Base-by-base conservation (phyloP, 2,888 invertebrate genomes). In the Ferrisia virgata region DNA sequence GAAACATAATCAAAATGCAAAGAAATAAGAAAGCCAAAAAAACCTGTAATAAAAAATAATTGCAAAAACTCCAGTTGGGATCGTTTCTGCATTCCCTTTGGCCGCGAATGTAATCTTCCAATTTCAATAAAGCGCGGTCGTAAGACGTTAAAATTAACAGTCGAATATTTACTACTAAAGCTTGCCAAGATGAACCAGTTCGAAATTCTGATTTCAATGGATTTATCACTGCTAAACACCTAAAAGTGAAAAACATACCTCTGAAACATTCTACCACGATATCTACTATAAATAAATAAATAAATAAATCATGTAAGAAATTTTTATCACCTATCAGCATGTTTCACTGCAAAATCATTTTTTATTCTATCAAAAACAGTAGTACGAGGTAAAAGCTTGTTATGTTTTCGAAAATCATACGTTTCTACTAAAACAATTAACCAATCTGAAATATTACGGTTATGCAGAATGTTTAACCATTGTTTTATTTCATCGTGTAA, bases 291-390 rank as follows among this genome's bases (percentile, higher is more conserved):
- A 31, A 22, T 25, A 22, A 6, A 47, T 5, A 1, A 36, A 81
- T 25, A 64, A 25, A 36, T 2, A 22, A 6, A 76, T 39, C 0
- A 28, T 8, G 36, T 11, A 47, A 15, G 2, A 3, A 47, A n/a
- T 22, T 15, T 43, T 33, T 40, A 33, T 86, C 87, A 92, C 92
- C 92, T 90, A 86, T 93, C 92, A 85, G 92, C 95, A 88, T 96
- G 94, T 89, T 97, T 98, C 28, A 93, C 92, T 83, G 95, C 96
- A 91, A 98, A 97, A 89, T 98, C 98, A 87, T 94, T 93, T 87
- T 95, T 94, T 86, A 98, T 95, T 91, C 97, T 97, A 89, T 98
- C 98, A 87, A 96, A 90, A 28, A 98, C 97, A 2, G 97, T 97
- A 15, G 96, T 96, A 86, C 98, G 91, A 1, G 96, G 95, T 84